Conservation (phyloP, 2,113 vertebrate genomes). For the Meriones unguiculatus region DNA sequence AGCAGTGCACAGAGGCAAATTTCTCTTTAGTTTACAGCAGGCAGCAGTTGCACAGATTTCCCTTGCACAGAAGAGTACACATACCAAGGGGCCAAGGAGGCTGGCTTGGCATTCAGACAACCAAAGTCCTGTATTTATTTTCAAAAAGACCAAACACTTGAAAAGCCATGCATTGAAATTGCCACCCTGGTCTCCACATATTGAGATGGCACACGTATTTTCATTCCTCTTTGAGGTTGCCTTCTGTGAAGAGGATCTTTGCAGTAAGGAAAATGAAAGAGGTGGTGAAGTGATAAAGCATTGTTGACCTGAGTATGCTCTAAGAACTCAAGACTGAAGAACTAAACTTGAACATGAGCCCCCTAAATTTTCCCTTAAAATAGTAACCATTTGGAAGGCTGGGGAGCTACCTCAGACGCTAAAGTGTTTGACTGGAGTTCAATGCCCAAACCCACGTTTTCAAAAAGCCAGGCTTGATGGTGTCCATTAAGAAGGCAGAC, state of each 20-base stretch:
- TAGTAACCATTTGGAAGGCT: not conserved
- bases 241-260: not conserved
- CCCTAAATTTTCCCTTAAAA: not conserved
- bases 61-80: accelerated
- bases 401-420: not conserved
- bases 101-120: too few relatives aligned
- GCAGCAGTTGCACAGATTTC: not conserved
- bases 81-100: accelerated
- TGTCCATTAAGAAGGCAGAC: not conserved
- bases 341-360: accelerated
- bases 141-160: not conserved
- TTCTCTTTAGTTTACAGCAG: not conserved
- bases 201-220: not conserved
- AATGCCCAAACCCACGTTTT: not conserved
- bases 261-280: not conserved
- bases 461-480: not conserved
- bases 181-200: accelerated
- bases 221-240: not conserved
- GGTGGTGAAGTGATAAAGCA: accelerated
- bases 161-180: not conserved
- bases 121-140: not conserved
- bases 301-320: not conserved
- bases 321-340: not conserved
- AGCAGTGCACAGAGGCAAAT: not conserved
- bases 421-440: not conserved